Percentiles rank a stretch among this genome's conserved stretches.
These are phyloP conservation scores for Chlamydotis undulata DNA, from an alignment of 2,113 vertebrate species.

Conservation along the genomic window DNA sequence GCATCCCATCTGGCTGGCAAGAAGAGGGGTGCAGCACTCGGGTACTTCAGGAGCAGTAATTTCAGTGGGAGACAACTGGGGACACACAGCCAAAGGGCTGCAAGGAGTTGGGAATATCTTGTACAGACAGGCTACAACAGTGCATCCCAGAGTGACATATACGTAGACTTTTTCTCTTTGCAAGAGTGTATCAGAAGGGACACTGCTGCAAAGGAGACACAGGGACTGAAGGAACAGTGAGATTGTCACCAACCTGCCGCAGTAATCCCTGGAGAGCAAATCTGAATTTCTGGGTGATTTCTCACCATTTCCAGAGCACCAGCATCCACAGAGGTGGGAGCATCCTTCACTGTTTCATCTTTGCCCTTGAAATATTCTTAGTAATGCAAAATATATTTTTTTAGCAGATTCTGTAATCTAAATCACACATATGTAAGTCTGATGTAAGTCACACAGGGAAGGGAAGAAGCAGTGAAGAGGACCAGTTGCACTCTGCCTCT, in stretches of 20 bases:
- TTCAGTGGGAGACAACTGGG: not conserved
- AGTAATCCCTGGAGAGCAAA: not conserved
- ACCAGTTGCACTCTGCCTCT: not conserved
- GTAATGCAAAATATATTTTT: not conserved
- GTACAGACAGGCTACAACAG: not conserved
- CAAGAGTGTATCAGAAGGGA: not conserved
- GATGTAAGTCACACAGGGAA: not conserved
- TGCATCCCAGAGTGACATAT: not conserved
- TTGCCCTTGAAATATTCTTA: not conserved
- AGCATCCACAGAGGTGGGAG: not conserved
- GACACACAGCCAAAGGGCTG: not conserved
- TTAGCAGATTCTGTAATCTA: not conserved
- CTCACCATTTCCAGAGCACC: not conserved
- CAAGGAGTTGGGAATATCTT: not conserved
- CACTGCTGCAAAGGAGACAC: not conserved
- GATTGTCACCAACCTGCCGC: not conserved
- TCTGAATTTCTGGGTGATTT: not conserved
- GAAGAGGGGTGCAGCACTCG: not conserved
- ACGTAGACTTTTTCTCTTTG: not conserved
- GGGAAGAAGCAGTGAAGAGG: not conserved
- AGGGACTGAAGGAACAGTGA: not conserved
- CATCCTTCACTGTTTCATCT: not conserved
- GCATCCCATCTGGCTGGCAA: not conserved
- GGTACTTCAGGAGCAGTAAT: not conserved
- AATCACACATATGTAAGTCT: not conserved